Percentiles rank a stretch among this genome's conserved stretches.
Conservation (phyloP, 2,888 invertebrate species). For the Lydus trimaculatus region DNA sequence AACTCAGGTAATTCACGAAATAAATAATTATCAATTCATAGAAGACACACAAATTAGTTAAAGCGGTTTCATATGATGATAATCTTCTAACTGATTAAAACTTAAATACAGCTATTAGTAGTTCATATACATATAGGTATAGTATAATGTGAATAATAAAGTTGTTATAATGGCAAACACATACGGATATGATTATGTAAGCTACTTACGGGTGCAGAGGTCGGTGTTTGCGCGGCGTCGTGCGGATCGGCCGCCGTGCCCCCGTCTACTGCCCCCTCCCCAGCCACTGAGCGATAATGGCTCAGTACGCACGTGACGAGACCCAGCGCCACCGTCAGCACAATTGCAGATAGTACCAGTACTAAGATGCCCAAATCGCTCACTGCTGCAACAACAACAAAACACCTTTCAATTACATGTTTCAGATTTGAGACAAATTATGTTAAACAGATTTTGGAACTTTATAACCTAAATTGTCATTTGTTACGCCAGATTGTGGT, state of each 20-base stretch:
- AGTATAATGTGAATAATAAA: not conserved
- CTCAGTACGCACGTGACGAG: conserved; percentile 66
- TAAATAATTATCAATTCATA: not conserved
- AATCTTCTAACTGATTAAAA: too few species aligned
- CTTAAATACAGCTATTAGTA: too few species aligned
- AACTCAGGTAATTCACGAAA: not conserved
- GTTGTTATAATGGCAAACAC: not conserved
- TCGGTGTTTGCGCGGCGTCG: conserved; percentile 57
- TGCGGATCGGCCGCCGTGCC: conserved; percentile 55
- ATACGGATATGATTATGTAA: not conserved
- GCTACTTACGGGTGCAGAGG: conserved; percentile 58
- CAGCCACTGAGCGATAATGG: conserved; percentile 66
- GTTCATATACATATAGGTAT: not conserved
- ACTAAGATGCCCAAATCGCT: conserved; percentile 54
- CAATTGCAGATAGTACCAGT: conserved; percentile 53
- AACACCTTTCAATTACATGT: conserved; percentile 17
- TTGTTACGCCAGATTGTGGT: too few species aligned
- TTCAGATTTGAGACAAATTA: too few species aligned
- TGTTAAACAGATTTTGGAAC: too few species aligned
- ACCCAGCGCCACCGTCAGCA: conserved; percentile 56
- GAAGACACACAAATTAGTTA: too few species aligned
- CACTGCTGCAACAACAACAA: conserved; percentile 48
- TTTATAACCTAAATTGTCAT: too few species aligned
- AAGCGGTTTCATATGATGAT: too few species aligned
- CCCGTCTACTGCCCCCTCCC: conserved; percentile 50